A percentile compares a stretch with the other conserved stretches of the same genome.
Conservation (phyloP, 2,797 vertebrate species). For the Peromyscus aztecus region DNA sequence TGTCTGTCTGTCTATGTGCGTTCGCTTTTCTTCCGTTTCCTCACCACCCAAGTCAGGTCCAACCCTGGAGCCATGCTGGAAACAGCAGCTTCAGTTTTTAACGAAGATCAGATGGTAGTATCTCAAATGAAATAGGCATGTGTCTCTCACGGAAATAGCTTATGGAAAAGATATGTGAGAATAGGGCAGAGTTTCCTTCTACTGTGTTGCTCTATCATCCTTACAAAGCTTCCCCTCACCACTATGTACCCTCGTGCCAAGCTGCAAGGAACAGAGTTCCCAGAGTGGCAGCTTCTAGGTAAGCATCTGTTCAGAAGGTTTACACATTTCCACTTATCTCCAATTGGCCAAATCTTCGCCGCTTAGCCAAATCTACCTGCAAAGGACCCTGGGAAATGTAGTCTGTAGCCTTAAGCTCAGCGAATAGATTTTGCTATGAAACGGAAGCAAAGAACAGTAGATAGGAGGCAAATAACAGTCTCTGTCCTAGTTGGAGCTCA, state of each 20-base stretch:
- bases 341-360: neutral
- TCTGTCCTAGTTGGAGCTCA: neutral
- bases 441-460: neutral
- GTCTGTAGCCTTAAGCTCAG: neutral
- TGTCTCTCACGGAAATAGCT: neutral
- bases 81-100: neutral
- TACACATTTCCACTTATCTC: neutral
- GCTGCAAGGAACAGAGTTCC: neutral
- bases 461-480: neutral
- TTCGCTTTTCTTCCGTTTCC: neutral
- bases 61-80: neutral
- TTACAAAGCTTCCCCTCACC: too few species aligned
- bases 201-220: neutral
- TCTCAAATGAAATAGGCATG: neutral
- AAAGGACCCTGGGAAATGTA: slow-evolving; percentile 17
- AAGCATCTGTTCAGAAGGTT: neutral
- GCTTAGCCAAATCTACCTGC: neutral
- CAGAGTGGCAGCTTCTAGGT: neutral
- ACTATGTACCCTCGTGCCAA: neutral
- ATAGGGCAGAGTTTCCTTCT: neutral
- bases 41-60: neutral
- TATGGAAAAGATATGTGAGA: neutral
- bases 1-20: neutral
- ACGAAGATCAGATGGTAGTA: neutral
- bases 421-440: neutral